A percentile compares a stretch with the other conserved stretches of the same genome.
These are phyloP conservation scores for Psilopsiagon aymara DNA, from an alignment of 2,113 vertebrate species.

Conservation along the genomic window DNA sequence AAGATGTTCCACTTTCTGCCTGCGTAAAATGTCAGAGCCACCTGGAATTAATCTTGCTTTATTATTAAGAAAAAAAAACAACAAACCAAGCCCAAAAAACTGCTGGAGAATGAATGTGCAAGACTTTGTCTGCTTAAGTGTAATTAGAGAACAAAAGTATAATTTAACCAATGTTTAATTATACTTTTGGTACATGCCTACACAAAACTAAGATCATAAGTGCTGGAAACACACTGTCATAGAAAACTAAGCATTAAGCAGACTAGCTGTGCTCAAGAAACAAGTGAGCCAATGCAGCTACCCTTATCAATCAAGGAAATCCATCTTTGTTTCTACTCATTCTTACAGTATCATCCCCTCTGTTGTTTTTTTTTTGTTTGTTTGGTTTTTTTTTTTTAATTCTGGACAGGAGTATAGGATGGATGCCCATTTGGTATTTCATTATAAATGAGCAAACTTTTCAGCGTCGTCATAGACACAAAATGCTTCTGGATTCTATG, in stretches of 20 bases:
- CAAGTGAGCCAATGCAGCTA: neutral
- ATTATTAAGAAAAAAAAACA: neutral
- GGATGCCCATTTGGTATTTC: neutral
- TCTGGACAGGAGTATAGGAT: neutral
- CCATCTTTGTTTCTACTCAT: neutral
- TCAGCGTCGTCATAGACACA: neutral
- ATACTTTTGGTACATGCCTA: neutral
- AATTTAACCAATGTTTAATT: neutral
- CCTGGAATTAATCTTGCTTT: constrained; percentile 9
- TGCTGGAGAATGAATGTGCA: neutral
- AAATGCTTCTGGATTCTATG: neutral
- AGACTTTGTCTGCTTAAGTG: neutral
- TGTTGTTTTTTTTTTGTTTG: neutral
- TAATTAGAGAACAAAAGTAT: neutral
- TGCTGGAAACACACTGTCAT: neutral
- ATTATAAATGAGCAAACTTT: neutral
- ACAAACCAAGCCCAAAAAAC: neutral
- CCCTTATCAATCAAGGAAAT: neutral
- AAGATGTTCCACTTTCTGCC: constrained; percentile 25
- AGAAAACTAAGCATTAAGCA: neutral
- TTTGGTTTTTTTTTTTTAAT: neutral
- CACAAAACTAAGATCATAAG: neutral
- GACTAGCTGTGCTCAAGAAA: neutral
- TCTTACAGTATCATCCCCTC: neutral
- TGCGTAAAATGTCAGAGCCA: constrained; percentile 23